These are phyloP conservation scores for Abrostola triplasia DNA, from an alignment of 2,888 invertebrate species.

Conservation along the genomic window DNA sequence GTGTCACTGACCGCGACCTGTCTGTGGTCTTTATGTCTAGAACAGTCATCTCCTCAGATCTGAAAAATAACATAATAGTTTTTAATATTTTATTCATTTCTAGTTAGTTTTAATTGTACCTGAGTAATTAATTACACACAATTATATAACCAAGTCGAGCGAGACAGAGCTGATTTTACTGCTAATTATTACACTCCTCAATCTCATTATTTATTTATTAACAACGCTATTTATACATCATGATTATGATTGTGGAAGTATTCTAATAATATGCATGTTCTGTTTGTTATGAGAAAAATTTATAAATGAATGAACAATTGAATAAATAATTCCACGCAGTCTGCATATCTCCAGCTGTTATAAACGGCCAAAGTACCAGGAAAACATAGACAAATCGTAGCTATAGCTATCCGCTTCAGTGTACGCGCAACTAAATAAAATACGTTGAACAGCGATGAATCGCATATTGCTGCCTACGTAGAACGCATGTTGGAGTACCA, in stretches of 20 bases:
- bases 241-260: too few relatives aligned
- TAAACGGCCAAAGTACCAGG: slow-evolving; percentile 7
- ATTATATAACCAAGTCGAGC: too few relatives aligned
- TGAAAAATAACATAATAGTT: slow-evolving; percentile 59
- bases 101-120: too few relatives aligned
- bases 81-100: not conserved
- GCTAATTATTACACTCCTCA: too few relatives aligned
- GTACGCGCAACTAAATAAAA: not conserved
- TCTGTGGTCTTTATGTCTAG: slow-evolving; percentile 75
- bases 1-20: slow-evolving; percentile 76
- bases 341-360: not conserved
- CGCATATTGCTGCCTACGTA: not conserved
- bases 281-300: too few relatives aligned
- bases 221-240: too few relatives aligned
- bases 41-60: slow-evolving; percentile 85
- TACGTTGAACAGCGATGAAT: slow-evolving; percentile 1
- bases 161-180: too few relatives aligned
- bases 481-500: not conserved
- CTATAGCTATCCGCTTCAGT: slow-evolving; percentile 1
- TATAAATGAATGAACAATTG: too few relatives aligned
- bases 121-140: too few relatives aligned
- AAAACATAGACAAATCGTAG: not conserved
- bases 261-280: too few relatives aligned
- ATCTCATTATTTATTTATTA: too few relatives aligned
- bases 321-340: too few relatives aligned